Percentiles rank a stretch among this genome's conserved stretches.
phyloP scores from a whole-genome alignment of 2,888 invertebrate genomes.

The Pyralis farinalis region DNA sequence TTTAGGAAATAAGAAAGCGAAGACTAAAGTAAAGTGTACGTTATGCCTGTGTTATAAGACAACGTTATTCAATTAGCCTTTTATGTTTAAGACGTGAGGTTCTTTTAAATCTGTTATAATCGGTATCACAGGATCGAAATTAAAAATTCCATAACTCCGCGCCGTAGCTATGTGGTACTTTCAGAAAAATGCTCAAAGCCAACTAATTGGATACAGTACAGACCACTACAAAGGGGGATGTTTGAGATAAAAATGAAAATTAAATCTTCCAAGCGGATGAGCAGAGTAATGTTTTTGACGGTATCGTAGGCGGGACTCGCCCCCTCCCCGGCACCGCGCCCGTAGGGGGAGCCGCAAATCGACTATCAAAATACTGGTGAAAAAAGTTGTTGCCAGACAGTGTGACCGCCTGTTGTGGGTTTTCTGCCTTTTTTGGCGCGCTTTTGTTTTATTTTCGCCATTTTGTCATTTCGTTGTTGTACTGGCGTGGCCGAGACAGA shows the following conservation, averaged over 20 bases:
- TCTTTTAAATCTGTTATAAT: constrained; percentile 22
- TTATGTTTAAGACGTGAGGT: constrained; percentile 13
- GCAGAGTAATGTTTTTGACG: constrained; percentile 81
- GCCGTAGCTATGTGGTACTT: constrained; percentile 48
- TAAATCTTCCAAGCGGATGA: constrained; percentile 80
- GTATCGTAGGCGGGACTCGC: constrained; percentile 53
- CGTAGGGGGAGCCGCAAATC: constrained; percentile 64
- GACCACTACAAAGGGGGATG: constrained; percentile 80
- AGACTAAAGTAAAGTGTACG: too few relatives aligned
- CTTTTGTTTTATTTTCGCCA: constrained; percentile 44
- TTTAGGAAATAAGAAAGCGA: too few relatives aligned
- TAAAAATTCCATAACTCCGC: constrained; percentile 77
- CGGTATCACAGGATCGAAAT: constrained; percentile 47
- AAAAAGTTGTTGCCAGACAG: constrained; percentile 63
- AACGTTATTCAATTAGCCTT: constrained; percentile 9
- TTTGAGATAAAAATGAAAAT: constrained; percentile 82
- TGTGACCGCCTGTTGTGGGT: constrained; percentile 59
- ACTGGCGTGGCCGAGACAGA: constrained; percentile 6
- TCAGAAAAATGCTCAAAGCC: constrained; percentile 73
- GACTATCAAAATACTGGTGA: constrained; percentile 77
- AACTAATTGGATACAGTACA: constrained; percentile 78
- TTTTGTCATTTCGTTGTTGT: constrained; percentile 12
- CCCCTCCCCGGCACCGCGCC: constrained; percentile 22
- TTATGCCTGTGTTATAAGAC: neutral
- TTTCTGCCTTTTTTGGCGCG: constrained; percentile 42